Conservation (phyloP, 1,140 invertebrate genomes). For the Dolichoris vasculosae region DNA sequence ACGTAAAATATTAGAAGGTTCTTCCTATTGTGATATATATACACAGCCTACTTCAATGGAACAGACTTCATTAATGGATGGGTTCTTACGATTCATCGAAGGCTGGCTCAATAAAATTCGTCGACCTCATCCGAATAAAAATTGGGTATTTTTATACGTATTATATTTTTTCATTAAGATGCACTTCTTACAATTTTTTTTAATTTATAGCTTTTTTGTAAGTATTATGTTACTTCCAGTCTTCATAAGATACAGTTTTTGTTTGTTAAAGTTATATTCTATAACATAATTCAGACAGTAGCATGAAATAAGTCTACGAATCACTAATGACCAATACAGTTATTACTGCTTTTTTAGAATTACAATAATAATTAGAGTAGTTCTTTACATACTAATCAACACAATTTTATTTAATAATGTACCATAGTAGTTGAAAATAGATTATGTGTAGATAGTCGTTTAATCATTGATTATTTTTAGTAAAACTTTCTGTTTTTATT, state of each 20-base stretch:
- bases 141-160: conserved; percentile 70
- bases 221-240: conserved; percentile 18
- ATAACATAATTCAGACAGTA: conserved; percentile 22
- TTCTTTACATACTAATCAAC: conserved; percentile 37
- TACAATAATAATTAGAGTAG: conserved; percentile 43
- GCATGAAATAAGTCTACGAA: conserved; percentile 38
- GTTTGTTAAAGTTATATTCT: neutral
- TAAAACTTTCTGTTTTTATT: neutral
- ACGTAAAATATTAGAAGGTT: conserved; percentile 82
- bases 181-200: neutral
- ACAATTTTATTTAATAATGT: conserved; percentile 38
- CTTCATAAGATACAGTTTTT: conserved; percentile 9
- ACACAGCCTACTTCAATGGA: conserved; percentile 78
- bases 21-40: conserved; percentile 88
- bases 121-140: conserved; percentile 79
- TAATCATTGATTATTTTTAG: neutral
- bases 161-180: neutral
- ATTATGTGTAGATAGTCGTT: neutral
- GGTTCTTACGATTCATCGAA: conserved; percentile 92
- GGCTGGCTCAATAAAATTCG: conserved; percentile 92
- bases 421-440: neutral
- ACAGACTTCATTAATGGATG: conserved; percentile 78
- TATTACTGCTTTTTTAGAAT: conserved; percentile 31
- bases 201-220: conserved; percentile 7
- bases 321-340: conserved; percentile 40